These are phyloP conservation scores for Propithecus perrieri DNA, from an alignment of 2,797 vertebrate species.

Conservation along the genomic window DNA sequence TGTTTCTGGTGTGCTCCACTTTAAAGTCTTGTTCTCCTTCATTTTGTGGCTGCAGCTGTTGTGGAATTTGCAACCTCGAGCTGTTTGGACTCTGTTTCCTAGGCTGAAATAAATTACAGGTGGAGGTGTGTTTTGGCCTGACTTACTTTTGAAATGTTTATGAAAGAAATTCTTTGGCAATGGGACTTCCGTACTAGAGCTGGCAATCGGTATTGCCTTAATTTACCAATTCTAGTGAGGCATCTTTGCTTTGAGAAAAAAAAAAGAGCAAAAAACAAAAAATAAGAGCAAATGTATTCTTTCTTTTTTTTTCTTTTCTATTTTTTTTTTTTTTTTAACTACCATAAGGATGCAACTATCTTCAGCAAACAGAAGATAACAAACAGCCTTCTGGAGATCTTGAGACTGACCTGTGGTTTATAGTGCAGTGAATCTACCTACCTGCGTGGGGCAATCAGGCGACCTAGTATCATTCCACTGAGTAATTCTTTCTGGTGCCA, in stretches of 20 bases:
- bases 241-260: background rate
- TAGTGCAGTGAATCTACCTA: background rate
- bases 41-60: background rate
- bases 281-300: background rate
- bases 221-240: background rate
- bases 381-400: background rate
- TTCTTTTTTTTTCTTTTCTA: background rate
- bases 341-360: background rate
- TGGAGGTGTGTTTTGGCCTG: background rate
- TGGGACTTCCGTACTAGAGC: background rate
- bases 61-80: background rate
- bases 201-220: background rate
- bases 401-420: background rate
- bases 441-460: background rate
- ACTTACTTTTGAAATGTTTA: constrained; percentile 48
- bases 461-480: background rate
- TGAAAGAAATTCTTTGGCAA: constrained; percentile 41
- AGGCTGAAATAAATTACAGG: constrained; percentile 25
- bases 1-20: background rate
- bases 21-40: background rate
- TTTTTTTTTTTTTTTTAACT: background rate
- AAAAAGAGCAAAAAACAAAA: background rate
- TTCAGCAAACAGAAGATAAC: constrained; percentile 20
- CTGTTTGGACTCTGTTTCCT: constrained; percentile 26
- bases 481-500: background rate